A percentile compares a stretch with the other conserved stretches of the same genome.
Conservation (phyloP, 30 jellyfish, hydroid and myxozoan species). For the Cassiopea andromeda region DNA sequence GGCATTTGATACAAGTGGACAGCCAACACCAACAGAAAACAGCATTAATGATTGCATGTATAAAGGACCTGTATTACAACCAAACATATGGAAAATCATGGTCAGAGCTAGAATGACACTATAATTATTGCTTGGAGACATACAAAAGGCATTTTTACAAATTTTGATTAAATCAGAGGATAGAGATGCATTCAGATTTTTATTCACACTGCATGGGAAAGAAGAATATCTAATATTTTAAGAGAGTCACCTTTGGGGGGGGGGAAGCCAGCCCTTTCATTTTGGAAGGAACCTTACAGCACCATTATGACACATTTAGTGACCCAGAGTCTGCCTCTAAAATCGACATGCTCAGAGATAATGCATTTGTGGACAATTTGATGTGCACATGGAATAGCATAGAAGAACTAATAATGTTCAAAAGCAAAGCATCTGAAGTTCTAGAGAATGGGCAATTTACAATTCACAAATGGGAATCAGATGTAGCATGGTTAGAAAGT, state of each 20-base stretch:
- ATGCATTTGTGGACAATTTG: constrained; percentile 27
- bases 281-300: constrained; percentile 12
- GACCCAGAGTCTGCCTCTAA: not conserved
- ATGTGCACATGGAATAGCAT: constrained; percentile 9
- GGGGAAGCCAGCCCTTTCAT: constrained; percentile 44
- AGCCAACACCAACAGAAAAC: not conserved
- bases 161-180: constrained; percentile 5
- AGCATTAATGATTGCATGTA: not conserved
- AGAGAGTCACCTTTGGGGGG: constrained; percentile 50
- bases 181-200: not conserved
- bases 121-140: constrained; percentile 1
- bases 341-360: not conserved
- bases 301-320: constrained; percentile 24
- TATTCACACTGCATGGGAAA: not conserved
- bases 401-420: constrained; percentile 11
- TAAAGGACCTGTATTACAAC: constrained; percentile 20
- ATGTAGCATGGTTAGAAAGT: no score
- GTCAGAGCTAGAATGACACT: constrained; percentile 44
- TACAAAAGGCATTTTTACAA: constrained; percentile 20
- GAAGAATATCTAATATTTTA: constrained; percentile 29
- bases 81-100: constrained; percentile 63
- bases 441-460: constrained; percentile 31
- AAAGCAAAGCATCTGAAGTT: constrained; percentile 20
- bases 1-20: not conserved
- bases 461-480: no score